Evolutionary conservation across 2,888 invertebrate genomes (phyloP).

Genomic region (Diabrotica balteata): DNA sequence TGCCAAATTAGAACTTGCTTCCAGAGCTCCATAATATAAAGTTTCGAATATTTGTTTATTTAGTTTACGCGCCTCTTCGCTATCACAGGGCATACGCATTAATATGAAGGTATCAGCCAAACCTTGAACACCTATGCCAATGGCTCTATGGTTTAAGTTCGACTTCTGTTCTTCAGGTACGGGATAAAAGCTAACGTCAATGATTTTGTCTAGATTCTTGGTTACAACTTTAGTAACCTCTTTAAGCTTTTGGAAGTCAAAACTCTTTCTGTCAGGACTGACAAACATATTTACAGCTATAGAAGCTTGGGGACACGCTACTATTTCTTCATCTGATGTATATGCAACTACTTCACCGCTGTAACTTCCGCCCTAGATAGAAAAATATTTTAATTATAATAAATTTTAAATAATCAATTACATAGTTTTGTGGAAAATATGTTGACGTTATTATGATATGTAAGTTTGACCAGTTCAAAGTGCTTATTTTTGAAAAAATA

Average conservation of each 20-base stretch:
- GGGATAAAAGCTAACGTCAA: constrained; percentile 96
- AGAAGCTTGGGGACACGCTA: constrained; percentile 97
- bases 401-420: too few species aligned
- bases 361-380: constrained; percentile 67
- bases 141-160: constrained; percentile 85
- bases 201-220: constrained; percentile 93
- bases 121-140: constrained; percentile 94
- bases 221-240: constrained; percentile 89
- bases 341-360: constrained; percentile 98
- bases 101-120: constrained; percentile 95
- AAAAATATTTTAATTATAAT: neutral
- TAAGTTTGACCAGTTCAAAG: too few species aligned
- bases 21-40: constrained; percentile 94
- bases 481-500: too few species aligned
- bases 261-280: constrained; percentile 73
- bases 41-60: constrained; percentile 98
- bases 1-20: constrained; percentile 94
- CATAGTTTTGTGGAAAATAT: too few species aligned
- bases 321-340: constrained; percentile 89
- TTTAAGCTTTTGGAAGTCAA: constrained; percentile 87
- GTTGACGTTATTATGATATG: too few species aligned
- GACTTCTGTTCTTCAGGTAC: constrained; percentile 87
- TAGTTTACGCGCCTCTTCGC: constrained; percentile 80
- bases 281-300: constrained; percentile 96
- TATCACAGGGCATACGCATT: constrained; percentile 92